A percentile compares a stretch with the other conserved stretches of the same genome.
These are phyloP conservation scores for Alexandromys fortis DNA, from an alignment of 2,113 vertebrate species.

Conservation along the genomic window DNA sequence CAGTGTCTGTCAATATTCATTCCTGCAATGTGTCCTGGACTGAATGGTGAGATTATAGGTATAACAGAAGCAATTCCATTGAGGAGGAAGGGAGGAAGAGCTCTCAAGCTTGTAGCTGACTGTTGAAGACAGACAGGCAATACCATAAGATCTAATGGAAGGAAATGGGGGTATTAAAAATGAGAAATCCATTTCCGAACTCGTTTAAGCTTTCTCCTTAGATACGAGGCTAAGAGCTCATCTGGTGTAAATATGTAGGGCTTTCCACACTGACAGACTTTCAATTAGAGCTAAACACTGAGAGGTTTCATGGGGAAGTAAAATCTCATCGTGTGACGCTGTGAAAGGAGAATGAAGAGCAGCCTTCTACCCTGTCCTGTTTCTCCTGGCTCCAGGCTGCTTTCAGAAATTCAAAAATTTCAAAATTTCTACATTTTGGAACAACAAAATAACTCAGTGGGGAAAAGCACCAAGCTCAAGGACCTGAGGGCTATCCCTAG, in stretches of 20 bases:
- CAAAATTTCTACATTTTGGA: neutral
- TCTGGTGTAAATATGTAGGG: constrained; percentile 10
- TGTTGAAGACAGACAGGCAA: constrained; percentile 54
- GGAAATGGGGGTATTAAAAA: constrained; percentile 48
- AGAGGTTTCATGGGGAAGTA: neutral
- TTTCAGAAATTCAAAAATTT: neutral
- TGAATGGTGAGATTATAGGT: constrained; percentile 39
- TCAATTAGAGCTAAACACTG: constrained; percentile 24
- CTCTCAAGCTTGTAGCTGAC: constrained; percentile 43
- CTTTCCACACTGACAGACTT: neutral
- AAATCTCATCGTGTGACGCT: neutral
- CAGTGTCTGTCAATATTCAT: constrained; percentile 41
- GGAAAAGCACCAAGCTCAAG: neutral
- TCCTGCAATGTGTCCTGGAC: constrained; percentile 40
- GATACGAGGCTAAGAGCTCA: constrained; percentile 37
- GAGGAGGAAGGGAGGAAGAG: neutral
- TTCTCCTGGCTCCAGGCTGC: neutral
- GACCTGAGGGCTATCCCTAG: too few species aligned
- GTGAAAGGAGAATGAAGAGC: neutral
- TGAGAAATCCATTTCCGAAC: constrained; percentile 53
- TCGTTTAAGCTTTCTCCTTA: constrained; percentile 35
- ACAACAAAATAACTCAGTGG: too few species aligned
- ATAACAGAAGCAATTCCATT: constrained; percentile 13
- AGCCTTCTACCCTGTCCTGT: neutral
- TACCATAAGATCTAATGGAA: constrained; percentile 51